Base-by-base conservation (phyloP, 2,113 vertebrate genomes). In the Eulacestoma nigropectus region DNA sequence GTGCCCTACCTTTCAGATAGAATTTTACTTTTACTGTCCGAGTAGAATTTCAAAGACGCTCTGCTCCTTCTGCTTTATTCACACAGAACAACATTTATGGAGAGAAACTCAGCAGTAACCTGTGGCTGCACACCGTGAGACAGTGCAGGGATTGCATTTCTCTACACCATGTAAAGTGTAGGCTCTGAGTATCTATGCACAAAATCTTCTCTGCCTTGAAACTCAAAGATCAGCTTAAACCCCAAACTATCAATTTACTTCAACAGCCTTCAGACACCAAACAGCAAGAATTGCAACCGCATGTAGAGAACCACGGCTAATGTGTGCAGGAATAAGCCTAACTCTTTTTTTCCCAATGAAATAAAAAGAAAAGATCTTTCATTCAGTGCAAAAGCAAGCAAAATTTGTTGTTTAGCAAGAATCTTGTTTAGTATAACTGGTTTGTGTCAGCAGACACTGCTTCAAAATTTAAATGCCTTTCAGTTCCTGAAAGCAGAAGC, bases 401-500 rank as follows among this genome's bases (percentile, higher is more conserved):
- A 81, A 79, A 39, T 32, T 5, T 62, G 3, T 44, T 68, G 15
- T 73, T 87, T 47, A 81, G 33, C 19, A 82, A 91, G 76, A 75
- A 67, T 53, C 18, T 87, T 76, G 15, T 52, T 70, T 63, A 67
- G n/a, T 37, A 6, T n/a, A 80, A 44, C 60, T 56, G 27, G 5
- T 50, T 84, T 91, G 26, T 68, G 23, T 73, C 35, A 57, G 37
- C 35, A 79, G 37, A 76, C 7, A 35, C 10, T 22, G 14, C 29
- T 93, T 57, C 56, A 89, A 85, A 84, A 80, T 63, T 25, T 42
- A 89, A 88, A 63, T 70, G 42, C 13, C 20, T 69, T 90, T 81
- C 85, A 81, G 19, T 41, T 11, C 26, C 72, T 46, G 41, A 87
- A 85, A 90, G 26, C n/a, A 87, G 39, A 59, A 29, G 49, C 11